phyloP scores from a whole-genome alignment of 2,888 invertebrate genomes.

The Strigamia maritima region DNA sequence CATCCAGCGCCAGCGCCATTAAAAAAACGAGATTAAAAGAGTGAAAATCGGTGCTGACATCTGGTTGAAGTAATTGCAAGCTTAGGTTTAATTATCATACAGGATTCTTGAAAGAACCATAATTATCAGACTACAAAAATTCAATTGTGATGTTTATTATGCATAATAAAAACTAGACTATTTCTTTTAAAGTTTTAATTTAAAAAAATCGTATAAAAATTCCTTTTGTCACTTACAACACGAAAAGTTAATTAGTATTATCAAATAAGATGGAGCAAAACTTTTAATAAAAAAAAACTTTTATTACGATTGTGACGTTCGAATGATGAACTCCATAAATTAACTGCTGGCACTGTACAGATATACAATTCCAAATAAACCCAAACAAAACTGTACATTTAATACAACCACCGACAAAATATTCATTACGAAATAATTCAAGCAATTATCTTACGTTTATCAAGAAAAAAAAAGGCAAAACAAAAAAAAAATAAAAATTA shows the following conservation, averaged over 20 bases:
- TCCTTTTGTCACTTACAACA: too few species aligned
- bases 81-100: neutral
- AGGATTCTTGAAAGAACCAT: neutral
- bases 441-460: neutral
- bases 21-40: neutral
- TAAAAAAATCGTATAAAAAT: too few species aligned
- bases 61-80: neutral
- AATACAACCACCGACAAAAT: conserved; percentile 12
- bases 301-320: conserved; percentile 11
- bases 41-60: neutral
- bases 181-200: too few species aligned
- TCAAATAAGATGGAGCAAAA: neutral
- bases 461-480: neutral
- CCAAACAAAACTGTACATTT: neutral
- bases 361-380: neutral
- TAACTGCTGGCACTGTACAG: conserved; percentile 22
- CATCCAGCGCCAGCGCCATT: neutral
- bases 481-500: too few species aligned
- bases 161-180: too few species aligned
- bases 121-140: neutral
- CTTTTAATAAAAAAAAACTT: neutral
- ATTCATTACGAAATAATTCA: neutral
- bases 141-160: too few species aligned
- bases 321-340: neutral
- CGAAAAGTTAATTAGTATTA: neutral